Base-by-base conservation (phyloP, 2,888 invertebrate genomes). In the Oxyteleia sp. region DNA sequence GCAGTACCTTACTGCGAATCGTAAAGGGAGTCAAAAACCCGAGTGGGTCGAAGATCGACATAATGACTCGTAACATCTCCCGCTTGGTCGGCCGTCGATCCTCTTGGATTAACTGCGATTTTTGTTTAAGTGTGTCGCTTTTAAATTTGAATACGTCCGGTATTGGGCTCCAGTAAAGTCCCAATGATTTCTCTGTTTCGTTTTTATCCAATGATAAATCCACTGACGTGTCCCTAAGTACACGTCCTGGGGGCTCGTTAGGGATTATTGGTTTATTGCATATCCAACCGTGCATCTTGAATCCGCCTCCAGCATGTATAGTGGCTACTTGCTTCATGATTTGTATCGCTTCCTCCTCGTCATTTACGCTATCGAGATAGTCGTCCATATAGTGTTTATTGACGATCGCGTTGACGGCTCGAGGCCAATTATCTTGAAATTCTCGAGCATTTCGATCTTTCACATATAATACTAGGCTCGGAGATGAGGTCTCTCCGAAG, bases 1-100 rank as follows among this genome's bases (percentile, higher is more conserved):
- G 75, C 2, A 91, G n/a, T 0, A 89, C 84, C 80, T 87, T 86
- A 3, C 84, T 69, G 11, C 81, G 47, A 0, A 89, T 64, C 0
- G 85, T 72, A 3, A 87, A 85, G 0, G 88, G 87, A 0, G 76
- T 66, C 0, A 90, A 68, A 0, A 89, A 64, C 3, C 90, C 90
- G 0, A 90, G 45, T 0, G 91, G 91, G 45, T 92, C 90, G 59
- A 87, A 92, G 0, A 90, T 51, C 0, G 87, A 89, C 90, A 87
- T 90, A 3, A 87, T 82, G 0, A 84, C 59, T 2, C 85, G 69
- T 7, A 88, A 63, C 45, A 85, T 49, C 51, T 86, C 75, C 1
- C 84, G 43, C 15, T 85, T 87, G 0, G 84, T 87, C 0, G 87
- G 84, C n/a, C n/a, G n/a, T n/a, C n/a, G n/a, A n/a, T n/a, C n/a